These are phyloP conservation scores for Spisula subtruncata DNA, from an alignment of 2,888 invertebrate genomes.

Conservation along the genomic window DNA sequence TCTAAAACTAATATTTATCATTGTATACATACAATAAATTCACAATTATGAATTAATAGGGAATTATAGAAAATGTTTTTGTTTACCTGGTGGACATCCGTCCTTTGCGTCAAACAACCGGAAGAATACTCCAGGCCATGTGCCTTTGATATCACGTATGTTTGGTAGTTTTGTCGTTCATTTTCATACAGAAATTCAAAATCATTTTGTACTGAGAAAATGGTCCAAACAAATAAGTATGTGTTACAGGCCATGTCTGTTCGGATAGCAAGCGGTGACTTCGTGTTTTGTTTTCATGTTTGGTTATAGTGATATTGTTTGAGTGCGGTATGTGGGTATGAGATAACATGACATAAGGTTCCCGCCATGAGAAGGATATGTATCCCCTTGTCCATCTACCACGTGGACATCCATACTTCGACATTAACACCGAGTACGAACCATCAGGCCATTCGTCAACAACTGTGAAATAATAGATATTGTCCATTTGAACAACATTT, in stretches of 20 bases:
- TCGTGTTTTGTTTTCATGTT: neutral
- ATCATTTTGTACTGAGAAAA: conserved; percentile 7
- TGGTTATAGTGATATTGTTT: neutral
- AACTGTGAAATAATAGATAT: neutral
- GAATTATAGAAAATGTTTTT: neutral
- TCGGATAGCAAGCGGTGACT: neutral
- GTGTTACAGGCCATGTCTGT: neutral
- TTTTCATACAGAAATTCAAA: neutral
- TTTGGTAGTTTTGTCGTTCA: neutral
- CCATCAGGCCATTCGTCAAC: neutral
- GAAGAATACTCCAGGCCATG: neutral
- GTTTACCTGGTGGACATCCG: neutral
- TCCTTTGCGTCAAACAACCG: neutral
- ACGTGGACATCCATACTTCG: neutral
- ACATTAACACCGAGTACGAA: neutral
- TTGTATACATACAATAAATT: too few species aligned
- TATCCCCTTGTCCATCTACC: neutral
- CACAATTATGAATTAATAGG: too few species aligned
- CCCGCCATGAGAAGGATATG: neutral
- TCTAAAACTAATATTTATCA: too few species aligned
- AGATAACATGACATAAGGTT: neutral
- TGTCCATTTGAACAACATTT: too few species aligned
- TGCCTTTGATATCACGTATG: neutral
- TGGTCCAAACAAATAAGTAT: neutral
- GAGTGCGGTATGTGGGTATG: neutral